Percentiles rank a stretch among this genome's conserved stretches.
Evolutionary conservation across 2,797 vertebrate genomes (phyloP).

Genomic region (Neopelma chrysocephalum): DNA sequence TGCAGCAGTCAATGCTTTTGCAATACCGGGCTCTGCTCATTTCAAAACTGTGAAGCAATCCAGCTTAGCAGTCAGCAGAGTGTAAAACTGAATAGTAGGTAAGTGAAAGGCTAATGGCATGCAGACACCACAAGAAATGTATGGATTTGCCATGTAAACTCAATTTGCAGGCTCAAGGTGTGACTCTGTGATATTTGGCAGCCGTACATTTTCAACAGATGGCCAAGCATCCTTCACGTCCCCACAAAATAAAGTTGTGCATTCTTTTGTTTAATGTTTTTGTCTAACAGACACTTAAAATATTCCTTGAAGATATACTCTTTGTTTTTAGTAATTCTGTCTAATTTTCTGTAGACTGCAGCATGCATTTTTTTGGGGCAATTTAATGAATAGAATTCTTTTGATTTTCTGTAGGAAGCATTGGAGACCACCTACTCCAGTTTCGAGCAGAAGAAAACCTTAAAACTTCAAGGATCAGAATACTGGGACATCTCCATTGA

Average conservation of each 20-base stretch:
- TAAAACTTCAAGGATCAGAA: not conserved
- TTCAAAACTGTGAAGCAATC: not conserved
- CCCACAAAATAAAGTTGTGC: not conserved
- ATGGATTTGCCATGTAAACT: constrained; percentile 1
- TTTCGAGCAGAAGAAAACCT: not conserved
- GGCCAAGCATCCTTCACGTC: not conserved
- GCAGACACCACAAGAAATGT: not conserved
- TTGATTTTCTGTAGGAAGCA: not conserved
- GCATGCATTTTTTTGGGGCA: not conserved
- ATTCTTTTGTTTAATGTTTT: not conserved
- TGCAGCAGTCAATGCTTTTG: not conserved
- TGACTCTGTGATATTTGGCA: constrained; percentile 39
- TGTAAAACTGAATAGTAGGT: not conserved
- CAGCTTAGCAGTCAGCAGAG: not conserved
- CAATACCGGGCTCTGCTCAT: not conserved
- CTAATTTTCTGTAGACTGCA: not conserved
- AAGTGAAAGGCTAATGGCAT: not conserved
- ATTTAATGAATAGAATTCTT: not conserved
- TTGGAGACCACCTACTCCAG: not conserved
- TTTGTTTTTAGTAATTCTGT: not conserved
- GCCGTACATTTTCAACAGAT: constrained; percentile 4
- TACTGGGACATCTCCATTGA: not conserved
- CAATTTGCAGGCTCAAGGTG: not conserved
- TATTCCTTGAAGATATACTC: not conserved
- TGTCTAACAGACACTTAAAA: not conserved